A percentile compares a stretch with the other conserved stretches of the same genome.
Conservation (phyloP, 2,113 vertebrate species). For the Morone chrysops region DNA sequence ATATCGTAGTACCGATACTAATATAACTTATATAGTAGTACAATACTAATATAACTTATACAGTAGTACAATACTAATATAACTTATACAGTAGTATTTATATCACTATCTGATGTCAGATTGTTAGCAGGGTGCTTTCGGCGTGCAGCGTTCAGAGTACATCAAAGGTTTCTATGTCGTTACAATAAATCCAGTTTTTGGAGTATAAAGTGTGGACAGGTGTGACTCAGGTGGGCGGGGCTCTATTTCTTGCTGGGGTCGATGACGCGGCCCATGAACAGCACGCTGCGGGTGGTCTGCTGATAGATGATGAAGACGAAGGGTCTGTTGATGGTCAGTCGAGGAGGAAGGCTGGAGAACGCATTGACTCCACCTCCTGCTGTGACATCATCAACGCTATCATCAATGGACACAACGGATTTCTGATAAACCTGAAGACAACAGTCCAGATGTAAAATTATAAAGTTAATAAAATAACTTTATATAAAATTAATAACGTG, state of each 20-base stretch:
- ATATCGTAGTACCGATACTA: too few species aligned
- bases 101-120: too few species aligned
- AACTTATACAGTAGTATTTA: too few species aligned
- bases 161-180: too few species aligned
- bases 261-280: conserved; percentile 89
- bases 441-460: not conserved
- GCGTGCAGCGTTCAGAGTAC: too few species aligned
- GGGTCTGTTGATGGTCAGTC: conserved; percentile 87
- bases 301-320: conserved; percentile 92
- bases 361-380: conserved; percentile 64
- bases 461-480: too few species aligned
- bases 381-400: conserved; percentile 77
- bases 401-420: conserved; percentile 84
- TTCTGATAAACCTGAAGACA: conserved; percentile 86
- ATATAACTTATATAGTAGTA: too few species aligned
- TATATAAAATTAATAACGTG: too few species aligned
- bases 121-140: too few species aligned
- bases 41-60: too few species aligned
- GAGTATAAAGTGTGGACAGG: not conserved
- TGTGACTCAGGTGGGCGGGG: not conserved
- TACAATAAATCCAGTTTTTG: not conserved
- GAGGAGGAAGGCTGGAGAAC: conserved; percentile 82
- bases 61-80: not conserved
- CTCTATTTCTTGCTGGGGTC: conserved; percentile 83
- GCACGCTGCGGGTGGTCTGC: conserved; percentile 81